phyloP scores from a whole-genome alignment of 2,113 vertebrate genomes.

The Rhineura floridana region DNA sequence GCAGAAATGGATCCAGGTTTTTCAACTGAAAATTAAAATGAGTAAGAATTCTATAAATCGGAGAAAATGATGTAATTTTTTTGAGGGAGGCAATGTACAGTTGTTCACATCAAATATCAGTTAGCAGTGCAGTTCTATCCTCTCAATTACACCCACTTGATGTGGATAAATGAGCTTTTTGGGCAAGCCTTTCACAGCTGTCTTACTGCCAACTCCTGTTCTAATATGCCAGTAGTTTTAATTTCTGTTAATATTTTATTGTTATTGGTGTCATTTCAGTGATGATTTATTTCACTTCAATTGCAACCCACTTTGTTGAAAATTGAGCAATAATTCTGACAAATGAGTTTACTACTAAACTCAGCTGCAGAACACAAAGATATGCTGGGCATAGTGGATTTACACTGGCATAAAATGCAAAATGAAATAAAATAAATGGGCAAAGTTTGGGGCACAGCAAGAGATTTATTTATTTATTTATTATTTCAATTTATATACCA shows the following conservation, averaged over 20 bases:
- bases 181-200: not conserved
- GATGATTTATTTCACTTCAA: not conserved
- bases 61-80: not conserved
- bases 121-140: not conserved
- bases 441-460: not conserved
- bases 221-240: not conserved
- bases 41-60: not conserved
- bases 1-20: constrained; percentile 86
- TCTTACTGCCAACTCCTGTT: not conserved
- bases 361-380: not conserved
- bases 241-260: not conserved
- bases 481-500: too few relatives aligned
- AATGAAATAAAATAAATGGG: not conserved
- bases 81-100: not conserved
- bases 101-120: not conserved
- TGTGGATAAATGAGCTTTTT: not conserved
- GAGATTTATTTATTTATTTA: too few relatives aligned
- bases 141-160: not conserved
- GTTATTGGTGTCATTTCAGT: not conserved
- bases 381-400: not conserved
- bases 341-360: not conserved
- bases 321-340: not conserved
- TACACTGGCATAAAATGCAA: not conserved
- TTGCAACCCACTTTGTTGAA: not conserved
- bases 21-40: constrained; percentile 73